Percentiles rank a stretch among this genome's conserved stretches.
Evolutionary conservation across 1,140 invertebrate species (phyloP).

Genomic region (Trichogramma pretiosum): DNA sequence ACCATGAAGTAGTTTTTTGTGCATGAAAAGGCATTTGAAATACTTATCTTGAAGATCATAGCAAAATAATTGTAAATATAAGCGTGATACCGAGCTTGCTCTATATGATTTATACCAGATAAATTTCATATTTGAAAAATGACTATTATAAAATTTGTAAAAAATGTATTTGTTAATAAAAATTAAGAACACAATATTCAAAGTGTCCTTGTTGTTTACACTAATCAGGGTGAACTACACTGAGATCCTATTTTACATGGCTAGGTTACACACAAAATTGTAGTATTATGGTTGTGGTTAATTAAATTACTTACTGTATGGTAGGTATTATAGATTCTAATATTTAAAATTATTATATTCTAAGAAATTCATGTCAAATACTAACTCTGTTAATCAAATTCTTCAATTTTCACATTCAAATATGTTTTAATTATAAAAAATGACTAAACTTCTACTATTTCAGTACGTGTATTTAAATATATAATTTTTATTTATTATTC

Average conservation of each 20-base stretch:
- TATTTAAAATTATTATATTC: background rate
- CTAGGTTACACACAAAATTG: background rate
- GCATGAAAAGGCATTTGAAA: background rate
- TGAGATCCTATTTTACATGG: background rate
- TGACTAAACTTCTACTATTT: no score
- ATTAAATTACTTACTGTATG: background rate
- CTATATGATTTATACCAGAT: background rate
- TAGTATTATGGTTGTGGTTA: background rate
- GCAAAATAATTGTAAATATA: conserved; percentile 9
- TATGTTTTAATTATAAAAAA: conserved; percentile 14
- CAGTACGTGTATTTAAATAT: no score
- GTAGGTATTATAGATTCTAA: background rate
- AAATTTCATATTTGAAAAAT: conserved; percentile 11
- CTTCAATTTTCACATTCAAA: background rate
- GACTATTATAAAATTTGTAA: conserved; percentile 10
- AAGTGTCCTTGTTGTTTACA: conserved; percentile 1
- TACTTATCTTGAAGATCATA: conserved; percentile 1
- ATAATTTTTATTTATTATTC: no score
- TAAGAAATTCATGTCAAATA: background rate
- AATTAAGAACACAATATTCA: background rate
- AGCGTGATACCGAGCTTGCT: background rate
- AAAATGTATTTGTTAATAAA: conserved; percentile 12
- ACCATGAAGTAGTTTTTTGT: background rate
- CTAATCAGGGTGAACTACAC: conserved; percentile 11
- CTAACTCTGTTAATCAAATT: background rate